Evolutionary conservation across 2,113 vertebrate genomes (phyloP).

Genomic region (Nothobranchius kuhntae): DNA sequence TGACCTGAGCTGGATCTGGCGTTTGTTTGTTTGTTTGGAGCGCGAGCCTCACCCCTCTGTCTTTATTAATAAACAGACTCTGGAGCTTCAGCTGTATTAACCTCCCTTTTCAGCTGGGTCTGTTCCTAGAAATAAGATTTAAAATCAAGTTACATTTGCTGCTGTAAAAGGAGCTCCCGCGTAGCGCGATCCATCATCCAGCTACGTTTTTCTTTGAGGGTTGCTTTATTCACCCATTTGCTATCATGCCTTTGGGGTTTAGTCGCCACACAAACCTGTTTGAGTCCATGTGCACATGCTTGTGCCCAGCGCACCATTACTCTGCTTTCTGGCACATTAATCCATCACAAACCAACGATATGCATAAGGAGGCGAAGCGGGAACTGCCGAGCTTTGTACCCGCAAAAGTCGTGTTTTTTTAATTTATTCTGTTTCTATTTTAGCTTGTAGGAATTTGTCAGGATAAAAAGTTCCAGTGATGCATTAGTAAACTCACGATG

Average conservation of each 20-base stretch:
- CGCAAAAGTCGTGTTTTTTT: not conserved
- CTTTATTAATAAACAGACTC: not conserved
- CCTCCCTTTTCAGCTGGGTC: not conserved
- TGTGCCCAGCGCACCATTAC: conserved; percentile 41
- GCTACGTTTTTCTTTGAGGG: not conserved
- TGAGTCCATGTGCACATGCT: conserved; percentile 11
- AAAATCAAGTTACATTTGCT: not conserved
- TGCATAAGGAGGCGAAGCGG: conserved; percentile 21
- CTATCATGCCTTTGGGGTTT: conserved; percentile 15
- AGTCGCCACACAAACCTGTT: not conserved
- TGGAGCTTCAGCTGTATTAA: not conserved
- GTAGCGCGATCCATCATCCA: conserved; percentile 22
- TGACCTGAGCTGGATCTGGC: conserved; percentile 25
- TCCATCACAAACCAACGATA: conserved; percentile 45
- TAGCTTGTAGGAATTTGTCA: not conserved
- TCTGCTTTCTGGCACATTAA: conserved; percentile 53
- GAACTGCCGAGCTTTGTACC: conserved; percentile 18
- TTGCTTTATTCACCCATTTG: conserved; percentile 34
- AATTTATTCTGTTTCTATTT: not conserved
- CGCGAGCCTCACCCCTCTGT: not conserved
- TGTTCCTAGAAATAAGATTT: not conserved
- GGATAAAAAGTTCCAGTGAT: not conserved
- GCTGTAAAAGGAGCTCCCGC: conserved; percentile 12
- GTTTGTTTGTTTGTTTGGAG: conserved; percentile 5
- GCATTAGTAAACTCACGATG: conserved; percentile 4